Evolutionary conservation across 2,888 invertebrate species (phyloP).

Genomic region (Boloria euphrosyne): DNA sequence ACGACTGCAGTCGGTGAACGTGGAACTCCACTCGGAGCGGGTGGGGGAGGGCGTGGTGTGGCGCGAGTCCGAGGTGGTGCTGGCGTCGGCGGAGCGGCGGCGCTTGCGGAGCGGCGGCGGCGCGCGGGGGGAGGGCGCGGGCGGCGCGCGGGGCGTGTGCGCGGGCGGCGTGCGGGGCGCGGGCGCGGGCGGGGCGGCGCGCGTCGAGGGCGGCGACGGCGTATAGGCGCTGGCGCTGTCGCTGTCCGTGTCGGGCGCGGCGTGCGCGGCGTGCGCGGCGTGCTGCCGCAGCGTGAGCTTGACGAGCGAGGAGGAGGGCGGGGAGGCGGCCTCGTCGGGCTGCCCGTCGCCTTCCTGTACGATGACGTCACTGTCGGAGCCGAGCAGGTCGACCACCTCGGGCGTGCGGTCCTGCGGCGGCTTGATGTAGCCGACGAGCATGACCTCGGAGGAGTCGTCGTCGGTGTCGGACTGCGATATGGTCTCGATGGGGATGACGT

Average conservation of each 20-base stretch:
- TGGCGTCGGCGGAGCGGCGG: slow-evolving; percentile 30
- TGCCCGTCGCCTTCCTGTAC: slow-evolving; percentile 54
- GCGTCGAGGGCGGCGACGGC: slow-evolving; percentile 29
- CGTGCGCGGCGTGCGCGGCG: slow-evolving; percentile 28
- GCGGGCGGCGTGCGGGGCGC: slow-evolving; percentile 12
- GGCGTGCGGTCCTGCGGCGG: slow-evolving; percentile 86
- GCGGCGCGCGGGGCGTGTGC: slow-evolving; percentile 10
- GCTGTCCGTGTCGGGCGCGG: slow-evolving; percentile 48
- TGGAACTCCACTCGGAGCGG: background rate
- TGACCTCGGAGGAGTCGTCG: slow-evolving; percentile 80
- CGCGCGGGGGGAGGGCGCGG: slow-evolving; percentile 11
- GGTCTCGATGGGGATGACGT: slow-evolving; percentile 74
- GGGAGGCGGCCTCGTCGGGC: slow-evolving; percentile 46
- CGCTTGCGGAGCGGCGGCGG: slow-evolving; percentile 18
- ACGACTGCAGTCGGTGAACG: background rate
- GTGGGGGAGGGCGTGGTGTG: too few species aligned
- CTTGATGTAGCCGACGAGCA: slow-evolving; percentile 85
- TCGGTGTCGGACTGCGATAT: slow-evolving; percentile 75
- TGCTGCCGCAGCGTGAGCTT: slow-evolving; percentile 55
- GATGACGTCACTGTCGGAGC: slow-evolving; percentile 80
- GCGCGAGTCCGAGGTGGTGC: slow-evolving; percentile 30
- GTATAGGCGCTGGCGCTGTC: slow-evolving; percentile 39
- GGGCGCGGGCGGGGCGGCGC: slow-evolving; percentile 32
- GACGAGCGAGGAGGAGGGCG: slow-evolving; percentile 35
- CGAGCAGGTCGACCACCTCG: slow-evolving; percentile 83